Evolutionary conservation across 2,113 vertebrate genomes (phyloP).

Genomic region (Terrapene triunguis): DNA sequence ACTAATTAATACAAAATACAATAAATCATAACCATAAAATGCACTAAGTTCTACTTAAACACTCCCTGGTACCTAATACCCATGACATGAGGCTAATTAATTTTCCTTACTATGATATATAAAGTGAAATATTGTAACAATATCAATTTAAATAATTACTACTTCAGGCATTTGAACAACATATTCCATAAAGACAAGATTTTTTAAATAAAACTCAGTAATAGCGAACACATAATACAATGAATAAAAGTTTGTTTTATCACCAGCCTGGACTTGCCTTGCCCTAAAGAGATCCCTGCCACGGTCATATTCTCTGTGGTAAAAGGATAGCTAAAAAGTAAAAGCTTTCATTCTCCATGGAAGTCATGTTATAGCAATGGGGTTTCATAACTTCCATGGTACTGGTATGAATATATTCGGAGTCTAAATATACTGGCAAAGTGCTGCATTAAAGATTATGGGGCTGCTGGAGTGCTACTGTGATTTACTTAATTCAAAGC

Average conservation of each 20-base stretch:
- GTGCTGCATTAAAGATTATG: constrained; percentile 40
- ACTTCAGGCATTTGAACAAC: constrained; percentile 19
- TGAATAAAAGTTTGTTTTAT: constrained; percentile 15
- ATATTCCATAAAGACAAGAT: neutral
- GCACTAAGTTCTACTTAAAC: neutral
- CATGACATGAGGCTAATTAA: neutral
- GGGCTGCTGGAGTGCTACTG: constrained; percentile 37
- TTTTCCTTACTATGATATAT: neutral
- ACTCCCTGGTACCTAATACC: neutral
- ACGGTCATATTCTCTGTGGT: constrained; percentile 6
- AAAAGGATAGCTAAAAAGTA: constrained; percentile 60
- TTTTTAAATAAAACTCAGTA: constrained; percentile 39
- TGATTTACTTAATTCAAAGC: constrained; percentile 65
- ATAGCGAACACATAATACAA: constrained; percentile 8
- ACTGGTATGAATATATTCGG: constrained; percentile 49
- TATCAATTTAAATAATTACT: constrained; percentile 35
- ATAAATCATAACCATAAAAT: neutral
- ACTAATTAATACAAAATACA: neutral
- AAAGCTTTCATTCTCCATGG: constrained; percentile 41
- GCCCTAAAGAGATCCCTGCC: constrained; percentile 16
- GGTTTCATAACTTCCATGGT: constrained; percentile 54
- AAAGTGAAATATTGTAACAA: neutral
- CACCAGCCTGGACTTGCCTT: constrained; percentile 28
- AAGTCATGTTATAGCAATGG: constrained; percentile 13
- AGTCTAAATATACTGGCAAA: constrained; percentile 57